Base-by-base conservation (phyloP, 2,888 invertebrate genomes). In the Octonoba sinensis region DNA sequence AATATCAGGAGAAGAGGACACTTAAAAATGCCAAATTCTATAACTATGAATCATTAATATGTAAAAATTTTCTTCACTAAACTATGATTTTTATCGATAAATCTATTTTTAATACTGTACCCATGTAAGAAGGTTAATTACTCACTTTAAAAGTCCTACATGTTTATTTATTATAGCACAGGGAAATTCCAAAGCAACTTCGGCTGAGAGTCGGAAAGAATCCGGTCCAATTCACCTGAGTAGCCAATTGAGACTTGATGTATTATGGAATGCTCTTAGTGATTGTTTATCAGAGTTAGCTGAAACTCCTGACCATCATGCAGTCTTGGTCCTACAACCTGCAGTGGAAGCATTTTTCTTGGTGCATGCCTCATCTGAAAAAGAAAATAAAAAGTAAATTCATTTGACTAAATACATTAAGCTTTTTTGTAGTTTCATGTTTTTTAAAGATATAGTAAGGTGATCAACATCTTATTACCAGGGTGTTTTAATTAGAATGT, bases 331-430 rank as follows among this genome's bases (percentile, higher is more conserved):
- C 36, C 89, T 96, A 75, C 95, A 94, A 89, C 94, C 95, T 36
- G 93, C 95, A 6, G 95, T 96, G 3, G 96, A 96, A 89, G 95
- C 95, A 15, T 96, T 96, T 90, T 96, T 96, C 90, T 89, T 96
- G 73, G 94, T 95, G 2, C 95, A 96, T 87, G 94, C 95, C 20
- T 93, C 93, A 85, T 56, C 74, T 8, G 85, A 86, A 72, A 85
- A 86, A 60, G 83, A 78, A 46, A 65, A 49, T 49, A 83, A 83
- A 74, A 78, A 75, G 83, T 83, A 65, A 20, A 36, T 56, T 18
- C 36, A 22, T 27, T 18, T 66, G 24, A 22, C 4, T 60, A 62
- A 64, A 59, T 56, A 11, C 44, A 8, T 18, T 27, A 1, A 1
- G 11, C 18, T 56, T 56, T 56, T 54, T 54, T 3, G 27, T 3